Conservation (phyloP, 2,113 vertebrate species). For the Brachypteracias leptosomus region DNA sequence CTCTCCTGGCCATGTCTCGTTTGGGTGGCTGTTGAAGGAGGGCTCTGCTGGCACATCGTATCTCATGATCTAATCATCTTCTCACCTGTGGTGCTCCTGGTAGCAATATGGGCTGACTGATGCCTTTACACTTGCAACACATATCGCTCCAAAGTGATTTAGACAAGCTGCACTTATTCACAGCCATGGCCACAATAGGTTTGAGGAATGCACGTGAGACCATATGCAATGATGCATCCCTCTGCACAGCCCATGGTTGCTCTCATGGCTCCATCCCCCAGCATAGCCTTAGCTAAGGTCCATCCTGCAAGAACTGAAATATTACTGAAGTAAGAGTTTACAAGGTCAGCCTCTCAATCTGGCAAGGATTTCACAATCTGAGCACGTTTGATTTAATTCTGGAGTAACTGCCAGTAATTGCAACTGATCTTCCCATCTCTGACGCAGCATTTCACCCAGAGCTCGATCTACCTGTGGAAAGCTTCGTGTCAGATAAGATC, state of each 20-base stretch:
- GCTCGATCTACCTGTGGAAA: conserved; percentile 3
- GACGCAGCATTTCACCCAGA: conserved; percentile 27
- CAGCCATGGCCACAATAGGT: neutral
- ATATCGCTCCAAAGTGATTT: neutral
- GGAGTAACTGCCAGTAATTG: conserved; percentile 14
- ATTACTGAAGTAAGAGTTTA: neutral
- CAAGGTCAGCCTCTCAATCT: neutral
- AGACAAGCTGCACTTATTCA: neutral
- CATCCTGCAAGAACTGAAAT: neutral
- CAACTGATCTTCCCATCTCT: conserved; percentile 28
- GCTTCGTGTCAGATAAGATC: conserved; percentile 29
- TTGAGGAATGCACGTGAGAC: neutral
- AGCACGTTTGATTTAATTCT: neutral
- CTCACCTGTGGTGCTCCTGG: neutral
- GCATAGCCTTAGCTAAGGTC: neutral
- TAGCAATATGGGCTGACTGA: neutral
- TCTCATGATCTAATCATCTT: neutral
- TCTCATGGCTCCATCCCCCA: accelerated
- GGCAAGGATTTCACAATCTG: neutral
- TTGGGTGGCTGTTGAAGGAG: neutral
- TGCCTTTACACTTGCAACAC: accelerated
- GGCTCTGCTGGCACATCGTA: neutral
- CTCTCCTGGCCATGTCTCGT: neutral
- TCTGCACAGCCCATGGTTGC: accelerated
- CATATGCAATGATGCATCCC: neutral